Evolutionary conservation across 1,140 invertebrate genomes (phyloP), one percentile per base, ranked within the genome.

Genomic region (Portunus trituberculatus): DNA sequence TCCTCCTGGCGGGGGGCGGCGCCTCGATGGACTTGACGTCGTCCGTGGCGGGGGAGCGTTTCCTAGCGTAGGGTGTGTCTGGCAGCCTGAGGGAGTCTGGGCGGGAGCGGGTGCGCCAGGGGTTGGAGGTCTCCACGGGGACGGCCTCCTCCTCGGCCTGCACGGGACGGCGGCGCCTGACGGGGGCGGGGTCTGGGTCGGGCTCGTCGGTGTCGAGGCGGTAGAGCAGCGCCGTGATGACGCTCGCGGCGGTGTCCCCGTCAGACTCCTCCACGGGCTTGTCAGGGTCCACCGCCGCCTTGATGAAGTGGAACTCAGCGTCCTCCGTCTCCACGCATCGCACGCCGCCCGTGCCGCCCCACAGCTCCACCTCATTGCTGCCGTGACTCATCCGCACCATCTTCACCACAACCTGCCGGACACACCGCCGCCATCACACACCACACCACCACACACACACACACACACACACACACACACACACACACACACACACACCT

Each of bases 201-300:
- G 48, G 29, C 20, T 94, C 94, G 8, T 59, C 94, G 4, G 94
- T 95, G 95, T 93, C 94, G 4, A 96, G 25, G 28, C 95, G 92
- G 93, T 96, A 96, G 29, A 96, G 89, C 28, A 96, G 93, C 87
- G 96, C 96, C 10, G 96, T 96, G 93, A 96, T 96, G 46, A 96
- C 87, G 0, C 96, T 91, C 10, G 94, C 95, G 12, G 92, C 94
- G n/a, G 86, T 93, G 3, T 96, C 95, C 16, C 93, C 96, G 32
- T 96, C 96, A 29, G 90, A 67, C 45, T 95, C 94, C 32, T 95
- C 95, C 31, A 96, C 94, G 59, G 89, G 93, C 84, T 91, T 96
- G 25, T 94, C 95, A 2, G 96, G 95, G 67, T 96, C 96, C 29
- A 96, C 95, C 0, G 96, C 96, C 31, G 96, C 96, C 46, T 96